Evolutionary conservation across 1,140 invertebrate genomes (phyloP).

Genomic region (Papilio dardanus): DNA sequence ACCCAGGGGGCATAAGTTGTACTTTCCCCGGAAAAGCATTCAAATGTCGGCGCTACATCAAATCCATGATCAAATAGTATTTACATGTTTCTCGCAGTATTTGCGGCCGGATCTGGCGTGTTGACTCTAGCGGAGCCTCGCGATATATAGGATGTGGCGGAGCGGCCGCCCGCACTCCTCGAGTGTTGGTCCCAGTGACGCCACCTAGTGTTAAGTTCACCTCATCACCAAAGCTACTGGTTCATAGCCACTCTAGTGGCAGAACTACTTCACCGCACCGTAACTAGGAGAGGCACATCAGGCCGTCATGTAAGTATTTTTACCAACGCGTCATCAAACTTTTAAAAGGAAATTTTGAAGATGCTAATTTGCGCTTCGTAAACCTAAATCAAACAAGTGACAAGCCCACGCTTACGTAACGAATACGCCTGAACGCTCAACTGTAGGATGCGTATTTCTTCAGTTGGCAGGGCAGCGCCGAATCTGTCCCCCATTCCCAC

Average conservation of each 20-base stretch:
- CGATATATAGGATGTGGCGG: conserved; percentile 65
- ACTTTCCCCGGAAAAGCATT: conserved; percentile 39
- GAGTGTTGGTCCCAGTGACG: conserved; percentile 64
- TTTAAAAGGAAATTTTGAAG: neutral
- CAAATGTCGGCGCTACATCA: conserved; percentile 51
- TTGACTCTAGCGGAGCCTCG: conserved; percentile 62
- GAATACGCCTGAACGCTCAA: neutral
- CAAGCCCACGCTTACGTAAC: conserved; percentile 5
- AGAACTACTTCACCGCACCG: conserved; percentile 59
- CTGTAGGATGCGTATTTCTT: neutral
- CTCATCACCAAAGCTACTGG: conserved; percentile 54
- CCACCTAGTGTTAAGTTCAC: conserved; percentile 69
- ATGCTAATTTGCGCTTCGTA: conserved; percentile 28
- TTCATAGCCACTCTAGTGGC: conserved; percentile 77
- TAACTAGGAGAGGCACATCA: conserved; percentile 57
- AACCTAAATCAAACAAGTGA: neutral
- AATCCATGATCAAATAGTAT: conserved; percentile 74
- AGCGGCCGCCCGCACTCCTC: conserved; percentile 58
- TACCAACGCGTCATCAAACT: conserved; percentile 29
- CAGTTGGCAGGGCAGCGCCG: neutral
- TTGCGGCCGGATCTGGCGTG: conserved; percentile 64
- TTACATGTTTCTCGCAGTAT: conserved; percentile 74
- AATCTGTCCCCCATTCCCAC: conserved; percentile 12
- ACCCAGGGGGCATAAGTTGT: neutral
- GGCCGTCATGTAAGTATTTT: conserved; percentile 63